A percentile compares a stretch with the other conserved stretches of the same genome.
Evolutionary conservation across 2,797 vertebrate species (phyloP).

Genomic region (Enteromius anoplus): DNA sequence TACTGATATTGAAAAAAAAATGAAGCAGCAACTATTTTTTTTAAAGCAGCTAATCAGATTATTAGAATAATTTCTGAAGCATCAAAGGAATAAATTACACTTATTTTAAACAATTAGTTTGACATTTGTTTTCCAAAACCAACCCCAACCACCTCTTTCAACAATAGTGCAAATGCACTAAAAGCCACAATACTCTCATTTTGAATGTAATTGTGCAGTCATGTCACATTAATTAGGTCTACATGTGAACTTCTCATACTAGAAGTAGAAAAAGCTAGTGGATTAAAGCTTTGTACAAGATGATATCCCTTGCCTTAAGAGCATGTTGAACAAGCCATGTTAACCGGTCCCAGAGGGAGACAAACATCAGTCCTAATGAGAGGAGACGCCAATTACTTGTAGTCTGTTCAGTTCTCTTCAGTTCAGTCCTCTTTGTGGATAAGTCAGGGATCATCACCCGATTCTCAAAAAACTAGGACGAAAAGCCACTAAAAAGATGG

Average conservation of each 20-base stretch:
- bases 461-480: slow-evolving; percentile 38
- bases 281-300: slow-evolving; percentile 43
- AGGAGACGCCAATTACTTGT: slow-evolving; percentile 29
- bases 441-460: slow-evolving; percentile 43
- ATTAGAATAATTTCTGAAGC: too few species aligned
- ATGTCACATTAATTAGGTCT: slow-evolving; percentile 26
- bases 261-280: neutral
- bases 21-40: too few species aligned
- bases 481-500: slow-evolving; percentile 8
- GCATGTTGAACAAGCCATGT: slow-evolving; percentile 38
- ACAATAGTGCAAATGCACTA: neutral
- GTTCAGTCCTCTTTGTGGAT: slow-evolving; percentile 33
- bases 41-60: too few species aligned
- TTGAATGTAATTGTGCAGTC: slow-evolving; percentile 7
- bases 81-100: neutral
- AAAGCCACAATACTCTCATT: neutral
- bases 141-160: neutral
- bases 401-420: slow-evolving; percentile 40
- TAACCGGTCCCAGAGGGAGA: slow-evolving; percentile 37
- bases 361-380: slow-evolving; percentile 42
- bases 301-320: slow-evolving; percentile 37
- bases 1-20: too few species aligned
- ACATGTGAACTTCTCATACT: slow-evolving; percentile 12
- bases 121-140: neutral
- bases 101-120: neutral